Evolutionary conservation across 1,140 invertebrate species (phyloP), one percentile per base, ranked within the genome.

Genomic region (Scaptomyza pallida): DNA sequence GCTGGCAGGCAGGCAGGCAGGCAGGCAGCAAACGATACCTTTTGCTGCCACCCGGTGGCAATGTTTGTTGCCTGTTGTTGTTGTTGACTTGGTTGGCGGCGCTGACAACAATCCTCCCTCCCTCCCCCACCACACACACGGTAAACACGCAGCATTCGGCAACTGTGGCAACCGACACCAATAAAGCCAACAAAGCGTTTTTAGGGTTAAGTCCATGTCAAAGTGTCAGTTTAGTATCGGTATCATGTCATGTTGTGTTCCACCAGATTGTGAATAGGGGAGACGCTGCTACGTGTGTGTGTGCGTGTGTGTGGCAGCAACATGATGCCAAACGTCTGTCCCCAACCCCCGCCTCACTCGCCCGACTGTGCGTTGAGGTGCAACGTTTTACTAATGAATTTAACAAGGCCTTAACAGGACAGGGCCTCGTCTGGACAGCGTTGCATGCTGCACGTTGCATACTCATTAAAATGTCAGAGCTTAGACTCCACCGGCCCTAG

Each of bases 171-270:
- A 88, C 78, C 82, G 81, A 85, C 81, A 85, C 81, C 81, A 85
- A 88, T 88, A 88, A 88, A 89, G 83, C 83, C 79, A 83, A 89
- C 83, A 88, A 88, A 88, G 82, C 83, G 79, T 89, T 88, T 85
- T 89, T 89, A 89, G 83, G 85, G 85, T 90, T 90, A 90, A 90
- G 81, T 90, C 89, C 85, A 88, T 90, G 89, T 90, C 89, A 90
- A 90, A 90, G 89, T 90, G 89, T 90, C 89, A 90, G 89, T 90
- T 90, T 90, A 90, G 89, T 90, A 90, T 90, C 89, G 89, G 89
- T 90, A 89, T 90, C 89, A 90, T 90, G 89, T 90, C 89, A 90
- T 90, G 89, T 86, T 71, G 86, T 79, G 78, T 30, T 30, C 57
- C 77, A 64, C 68, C 68, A 71, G 68, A 71, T 65, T 71, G 67